Evolutionary conservation across 1,140 invertebrate species (phyloP).

Genomic region (Teleopsis dalmanni): DNA sequence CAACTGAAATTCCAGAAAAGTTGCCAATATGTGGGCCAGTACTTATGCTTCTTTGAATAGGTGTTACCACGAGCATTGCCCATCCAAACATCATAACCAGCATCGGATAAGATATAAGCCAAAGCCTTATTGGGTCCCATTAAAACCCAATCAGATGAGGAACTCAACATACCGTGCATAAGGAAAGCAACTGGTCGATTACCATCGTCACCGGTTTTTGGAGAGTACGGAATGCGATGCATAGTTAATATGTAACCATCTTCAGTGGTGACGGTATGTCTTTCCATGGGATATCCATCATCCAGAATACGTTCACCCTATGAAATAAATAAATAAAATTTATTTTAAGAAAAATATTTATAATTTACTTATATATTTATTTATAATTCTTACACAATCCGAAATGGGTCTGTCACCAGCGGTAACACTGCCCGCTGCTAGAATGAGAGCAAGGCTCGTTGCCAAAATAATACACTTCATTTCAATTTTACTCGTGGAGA

Average conservation of each 20-base stretch:
- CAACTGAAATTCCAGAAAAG: slow-evolving; percentile 56
- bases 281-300: slow-evolving; percentile 36
- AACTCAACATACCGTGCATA: slow-evolving; percentile 35
- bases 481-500: no score
- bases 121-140: slow-evolving; percentile 28
- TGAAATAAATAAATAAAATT: no score
- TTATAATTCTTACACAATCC: no score
- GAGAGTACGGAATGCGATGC: slow-evolving; percentile 33
- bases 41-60: slow-evolving; percentile 54
- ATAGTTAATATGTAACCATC: slow-evolving; percentile 35
- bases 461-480: no score
- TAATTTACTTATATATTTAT: no score
- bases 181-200: slow-evolving; percentile 29
- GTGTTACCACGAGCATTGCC: slow-evolving; percentile 57
- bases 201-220: slow-evolving; percentile 11
- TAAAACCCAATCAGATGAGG: slow-evolving; percentile 34
- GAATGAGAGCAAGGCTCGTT: no score
- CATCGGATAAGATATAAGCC: slow-evolving; percentile 54
- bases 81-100: slow-evolving; percentile 63
- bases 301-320: no score
- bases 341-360: no score
- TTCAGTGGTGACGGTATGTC: slow-evolving; percentile 23
- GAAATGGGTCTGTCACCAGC: no score
- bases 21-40: slow-evolving; percentile 47
- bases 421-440: no score